These are phyloP conservation scores for Craseonycteris thonglongyai DNA, from an alignment of 2,113 vertebrate species.

Conservation along the genomic window DNA sequence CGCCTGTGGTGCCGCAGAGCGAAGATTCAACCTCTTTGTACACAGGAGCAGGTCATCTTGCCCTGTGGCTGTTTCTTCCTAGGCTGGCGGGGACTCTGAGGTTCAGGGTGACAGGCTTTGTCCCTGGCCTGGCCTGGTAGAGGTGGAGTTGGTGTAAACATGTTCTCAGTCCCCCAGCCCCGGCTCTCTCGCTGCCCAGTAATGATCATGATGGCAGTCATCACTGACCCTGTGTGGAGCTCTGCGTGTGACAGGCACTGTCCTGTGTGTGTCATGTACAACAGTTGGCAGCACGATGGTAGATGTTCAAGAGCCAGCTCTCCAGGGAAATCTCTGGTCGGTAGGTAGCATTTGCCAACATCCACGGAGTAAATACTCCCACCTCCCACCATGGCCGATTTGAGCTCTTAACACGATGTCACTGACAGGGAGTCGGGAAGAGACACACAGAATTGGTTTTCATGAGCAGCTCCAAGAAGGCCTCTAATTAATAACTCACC, in stretches of 20 bases:
- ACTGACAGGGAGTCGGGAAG: fast-evolving
- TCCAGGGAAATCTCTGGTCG: not conserved
- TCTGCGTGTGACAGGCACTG: fast-evolving
- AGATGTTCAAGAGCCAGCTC: not conserved
- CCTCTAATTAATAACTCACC: not conserved
- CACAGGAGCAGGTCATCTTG: not conserved
- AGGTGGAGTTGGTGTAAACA: not conserved
- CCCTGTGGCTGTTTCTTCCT: not conserved
- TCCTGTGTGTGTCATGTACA: fast-evolving
- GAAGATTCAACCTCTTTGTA: fast-evolving
- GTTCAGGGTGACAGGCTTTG: not conserved
- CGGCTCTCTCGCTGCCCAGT: not conserved
- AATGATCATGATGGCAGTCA: too few species aligned
- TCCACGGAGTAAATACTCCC: not conserved
- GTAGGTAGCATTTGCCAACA: fast-evolving
- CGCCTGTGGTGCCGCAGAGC: too few species aligned
- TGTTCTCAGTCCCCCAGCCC: fast-evolving
- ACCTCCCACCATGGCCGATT: fast-evolving
- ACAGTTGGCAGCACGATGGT: fast-evolving
- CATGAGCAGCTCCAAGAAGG: fast-evolving
- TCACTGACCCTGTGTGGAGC: fast-evolving
- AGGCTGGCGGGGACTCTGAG: not conserved
- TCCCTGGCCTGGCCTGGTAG: not conserved
- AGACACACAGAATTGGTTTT: fast-evolving
- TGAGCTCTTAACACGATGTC: fast-evolving